A percentile compares a stretch with the other conserved stretches of the same genome.
Evolutionary conservation across 2,888 invertebrate species (phyloP).

Genomic region (Sinotaia quadrata): DNA sequence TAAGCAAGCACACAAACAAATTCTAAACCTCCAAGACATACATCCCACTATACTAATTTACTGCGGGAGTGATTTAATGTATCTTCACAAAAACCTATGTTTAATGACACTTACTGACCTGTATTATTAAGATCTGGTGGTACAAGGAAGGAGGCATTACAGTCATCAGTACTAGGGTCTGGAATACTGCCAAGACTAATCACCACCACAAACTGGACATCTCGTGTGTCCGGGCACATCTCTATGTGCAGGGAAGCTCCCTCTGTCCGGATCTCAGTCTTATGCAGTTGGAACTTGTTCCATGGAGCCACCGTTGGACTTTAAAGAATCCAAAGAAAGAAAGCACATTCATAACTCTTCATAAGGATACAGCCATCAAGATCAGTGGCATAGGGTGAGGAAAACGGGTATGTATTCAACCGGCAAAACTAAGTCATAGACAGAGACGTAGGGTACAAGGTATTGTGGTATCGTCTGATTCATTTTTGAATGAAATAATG

Average conservation of each 20-base stretch:
- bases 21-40: not conserved
- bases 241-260: slow-evolving; percentile 35
- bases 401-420: too few species aligned
- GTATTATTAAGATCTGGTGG: not conserved
- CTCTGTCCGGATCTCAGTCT: slow-evolving; percentile 21
- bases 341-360: too few species aligned
- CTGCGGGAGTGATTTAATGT: too few species aligned
- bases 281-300: slow-evolving; percentile 27
- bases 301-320: slow-evolving; percentile 16
- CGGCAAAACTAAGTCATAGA: too few species aligned
- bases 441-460: too few species aligned
- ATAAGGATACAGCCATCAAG: too few species aligned
- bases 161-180: slow-evolving; percentile 32
- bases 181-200: slow-evolving; percentile 40
- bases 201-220: slow-evolving; percentile 46
- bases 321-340: too few species aligned
- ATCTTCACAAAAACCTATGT: too few species aligned
- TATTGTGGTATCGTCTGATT: too few species aligned
- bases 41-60: too few species aligned
- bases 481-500: too few species aligned
- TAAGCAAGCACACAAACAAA: not conserved
- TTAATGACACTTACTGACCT: not conserved
- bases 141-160: slow-evolving; percentile 34
- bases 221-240: slow-evolving; percentile 34
- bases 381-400: too few species aligned